Conservation (phyloP, 2,797 vertebrate species). For the Dromococcyx pavoninus region DNA sequence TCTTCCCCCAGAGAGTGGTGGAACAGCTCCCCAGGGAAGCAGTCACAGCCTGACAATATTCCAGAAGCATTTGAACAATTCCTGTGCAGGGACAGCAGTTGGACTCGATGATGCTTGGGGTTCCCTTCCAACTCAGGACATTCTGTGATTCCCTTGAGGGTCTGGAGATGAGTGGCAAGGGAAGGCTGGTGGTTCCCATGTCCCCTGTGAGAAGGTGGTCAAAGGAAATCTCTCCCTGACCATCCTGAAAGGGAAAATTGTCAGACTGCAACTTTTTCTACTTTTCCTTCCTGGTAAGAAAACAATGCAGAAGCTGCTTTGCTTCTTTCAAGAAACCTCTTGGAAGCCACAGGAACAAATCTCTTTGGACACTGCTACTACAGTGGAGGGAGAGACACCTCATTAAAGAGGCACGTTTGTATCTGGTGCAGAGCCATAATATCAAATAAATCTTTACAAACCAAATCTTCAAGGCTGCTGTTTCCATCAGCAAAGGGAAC, state of each 20-base stretch:
- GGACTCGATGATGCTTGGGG: too few species aligned
- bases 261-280: background rate
- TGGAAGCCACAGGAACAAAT: background rate
- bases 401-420: background rate
- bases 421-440: background rate
- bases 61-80: too few species aligned
- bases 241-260: constrained; percentile 6
- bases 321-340: background rate
- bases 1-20: too few species aligned
- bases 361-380: background rate
- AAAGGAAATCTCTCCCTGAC: background rate
- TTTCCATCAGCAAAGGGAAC: constrained; percentile 2
- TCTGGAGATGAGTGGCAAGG: background rate
- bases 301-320: constrained; percentile 20
- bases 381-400: background rate
- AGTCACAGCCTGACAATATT: too few species aligned
- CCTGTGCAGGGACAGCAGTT: too few species aligned
- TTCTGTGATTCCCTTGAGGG: background rate
- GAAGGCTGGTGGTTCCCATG: background rate
- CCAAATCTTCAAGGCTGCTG: background rate
- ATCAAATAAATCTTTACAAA: background rate
- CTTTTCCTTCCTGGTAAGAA: background rate
- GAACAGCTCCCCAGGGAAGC: too few species aligned
- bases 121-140: too few species aligned
- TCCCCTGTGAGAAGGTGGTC: background rate